Conservation (phyloP, 2,113 vertebrate genomes). For the Actenoides hombroni region DNA sequence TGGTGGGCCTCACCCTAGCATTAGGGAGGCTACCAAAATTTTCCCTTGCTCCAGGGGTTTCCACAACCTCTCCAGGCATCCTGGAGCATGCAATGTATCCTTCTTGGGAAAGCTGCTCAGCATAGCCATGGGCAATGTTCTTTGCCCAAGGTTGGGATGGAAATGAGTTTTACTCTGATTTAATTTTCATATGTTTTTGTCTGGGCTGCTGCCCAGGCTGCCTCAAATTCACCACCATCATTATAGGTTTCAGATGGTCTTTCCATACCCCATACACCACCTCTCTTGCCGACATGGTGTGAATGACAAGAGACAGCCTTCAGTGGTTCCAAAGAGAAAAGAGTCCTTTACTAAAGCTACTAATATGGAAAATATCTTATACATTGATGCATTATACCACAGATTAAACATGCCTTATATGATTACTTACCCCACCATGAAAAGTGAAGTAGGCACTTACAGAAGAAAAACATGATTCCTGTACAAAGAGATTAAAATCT, state of each 20-base stretch:
- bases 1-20: neutral
- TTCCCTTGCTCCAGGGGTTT: neutral
- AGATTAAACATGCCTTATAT: slow-evolving; percentile 4
- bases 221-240: neutral
- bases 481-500: slow-evolving; percentile 33
- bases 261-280: neutral
- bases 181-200: neutral
- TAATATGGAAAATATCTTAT: neutral
- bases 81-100: neutral
- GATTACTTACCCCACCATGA: neutral
- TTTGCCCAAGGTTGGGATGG: neutral
- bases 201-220: neutral
- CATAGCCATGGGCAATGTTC: neutral
- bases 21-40: neutral
- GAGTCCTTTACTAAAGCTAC: neutral
- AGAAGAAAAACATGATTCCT: neutral
- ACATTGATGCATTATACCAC: neutral
- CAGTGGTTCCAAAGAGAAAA: neutral
- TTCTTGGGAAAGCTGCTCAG: neutral
- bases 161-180: neutral
- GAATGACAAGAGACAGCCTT: neutral
- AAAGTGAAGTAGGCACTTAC: neutral
- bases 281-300: neutral
- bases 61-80: neutral
- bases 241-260: neutral